Evolutionary conservation across 2,113 vertebrate genomes (phyloP).

Genomic region (Oncorhynchus gorbuscha): DNA sequence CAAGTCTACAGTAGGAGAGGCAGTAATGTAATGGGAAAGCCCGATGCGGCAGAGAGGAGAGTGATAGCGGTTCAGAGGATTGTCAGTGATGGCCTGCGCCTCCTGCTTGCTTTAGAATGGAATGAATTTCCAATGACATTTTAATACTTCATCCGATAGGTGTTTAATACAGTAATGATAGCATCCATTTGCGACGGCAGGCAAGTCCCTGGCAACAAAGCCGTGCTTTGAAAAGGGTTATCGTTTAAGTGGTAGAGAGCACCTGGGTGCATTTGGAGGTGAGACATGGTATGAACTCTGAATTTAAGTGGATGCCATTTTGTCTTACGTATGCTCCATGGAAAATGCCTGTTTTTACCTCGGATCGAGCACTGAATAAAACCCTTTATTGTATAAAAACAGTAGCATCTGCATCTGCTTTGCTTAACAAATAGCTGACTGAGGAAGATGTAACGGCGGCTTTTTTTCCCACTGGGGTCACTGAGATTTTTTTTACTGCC

Average conservation of each 20-base stretch:
- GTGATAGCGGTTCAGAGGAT: slow-evolving; percentile 53
- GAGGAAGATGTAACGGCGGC: too few species aligned
- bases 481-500: background rate
- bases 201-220: background rate
- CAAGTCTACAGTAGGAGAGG: slow-evolving; percentile 41
- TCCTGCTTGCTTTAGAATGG: slow-evolving; percentile 12
- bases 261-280: background rate
- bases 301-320: background rate
- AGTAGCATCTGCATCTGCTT: too few species aligned
- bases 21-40: slow-evolving; percentile 61
- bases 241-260: slow-evolving; percentile 12
- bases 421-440: too few species aligned
- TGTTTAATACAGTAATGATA: slow-evolving; percentile 62
- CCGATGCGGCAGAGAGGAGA: slow-evolving; percentile 49
- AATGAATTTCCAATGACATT: slow-evolving; percentile 52
- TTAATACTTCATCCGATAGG: slow-evolving; percentile 57
- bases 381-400: background rate
- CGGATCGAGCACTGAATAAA: background rate
- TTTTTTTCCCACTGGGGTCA: too few species aligned
- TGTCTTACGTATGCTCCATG: background rate
- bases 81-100: slow-evolving; percentile 41
- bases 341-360: too few species aligned
- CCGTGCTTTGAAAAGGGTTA: slow-evolving; percentile 30
- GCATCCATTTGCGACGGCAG: slow-evolving; percentile 46
- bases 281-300: background rate